Evolutionary conservation across 2,113 vertebrate species (phyloP).

Genomic region (Protobothrops mucrosquamatus): DNA sequence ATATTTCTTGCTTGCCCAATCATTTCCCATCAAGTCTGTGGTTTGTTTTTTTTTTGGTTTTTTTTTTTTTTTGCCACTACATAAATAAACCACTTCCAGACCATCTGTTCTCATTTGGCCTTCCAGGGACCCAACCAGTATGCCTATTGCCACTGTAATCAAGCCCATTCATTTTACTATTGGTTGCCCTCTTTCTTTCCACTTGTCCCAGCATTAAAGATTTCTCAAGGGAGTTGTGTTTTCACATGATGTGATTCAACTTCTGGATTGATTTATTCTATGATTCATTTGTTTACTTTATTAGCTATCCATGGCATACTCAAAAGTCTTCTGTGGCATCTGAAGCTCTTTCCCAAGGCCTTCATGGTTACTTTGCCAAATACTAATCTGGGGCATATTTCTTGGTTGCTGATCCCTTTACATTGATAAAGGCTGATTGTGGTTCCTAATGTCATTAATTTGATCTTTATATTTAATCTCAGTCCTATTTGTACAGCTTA

Average conservation of each 20-base stretch:
- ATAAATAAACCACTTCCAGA: neutral
- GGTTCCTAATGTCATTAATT: neutral
- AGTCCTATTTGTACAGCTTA: neutral
- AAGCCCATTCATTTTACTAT: neutral
- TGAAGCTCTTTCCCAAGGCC: neutral
- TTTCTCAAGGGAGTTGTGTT: neutral
- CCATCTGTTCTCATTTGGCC: neutral
- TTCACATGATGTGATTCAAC: neutral
- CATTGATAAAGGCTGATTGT: neutral
- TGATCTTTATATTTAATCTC: neutral
- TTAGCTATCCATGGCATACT: neutral
- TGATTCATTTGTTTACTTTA: neutral
- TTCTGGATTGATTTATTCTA: neutral
- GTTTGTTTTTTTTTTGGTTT: no score
- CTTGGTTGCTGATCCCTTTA: neutral
- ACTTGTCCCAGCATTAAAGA: neutral
- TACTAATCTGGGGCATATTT: neutral
- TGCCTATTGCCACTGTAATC: neutral
- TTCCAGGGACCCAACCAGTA: neutral
- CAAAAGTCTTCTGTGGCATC: neutral
- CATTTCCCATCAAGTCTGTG: neutral
- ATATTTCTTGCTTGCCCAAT: neutral
- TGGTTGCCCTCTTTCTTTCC: neutral
- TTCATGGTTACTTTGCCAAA: neutral
- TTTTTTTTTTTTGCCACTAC: neutral